phyloP scores from a whole-genome alignment of 2,797 vertebrate genomes.

The Pristis pectinata region DNA sequence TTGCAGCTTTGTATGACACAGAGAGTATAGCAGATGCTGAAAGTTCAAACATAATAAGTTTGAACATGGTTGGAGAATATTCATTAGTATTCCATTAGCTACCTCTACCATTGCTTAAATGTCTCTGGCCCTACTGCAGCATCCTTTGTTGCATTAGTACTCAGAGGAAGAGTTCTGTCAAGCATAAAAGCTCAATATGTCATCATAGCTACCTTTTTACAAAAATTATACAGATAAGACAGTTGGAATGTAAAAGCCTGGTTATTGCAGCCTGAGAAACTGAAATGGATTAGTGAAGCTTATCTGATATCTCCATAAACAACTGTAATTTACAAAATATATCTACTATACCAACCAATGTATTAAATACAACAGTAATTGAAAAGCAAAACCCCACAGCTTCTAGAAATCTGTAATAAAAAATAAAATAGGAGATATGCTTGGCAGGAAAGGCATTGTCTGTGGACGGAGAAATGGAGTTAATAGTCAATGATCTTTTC shows the following conservation, averaged over 20 bases:
- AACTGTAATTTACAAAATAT: background rate
- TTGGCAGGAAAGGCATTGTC: no score
- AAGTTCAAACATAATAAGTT: background rate
- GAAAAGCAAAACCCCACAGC: no score
- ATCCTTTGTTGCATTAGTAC: background rate
- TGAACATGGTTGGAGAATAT: background rate
- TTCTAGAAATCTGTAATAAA: no score
- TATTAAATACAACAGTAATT: background rate
- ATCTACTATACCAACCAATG: background rate
- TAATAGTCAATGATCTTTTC: no score
- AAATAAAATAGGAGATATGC: no score
- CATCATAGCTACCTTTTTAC: background rate
- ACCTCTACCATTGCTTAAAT: background rate
- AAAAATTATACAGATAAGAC: background rate
- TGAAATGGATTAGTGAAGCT: background rate
- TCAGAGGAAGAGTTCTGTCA: background rate
- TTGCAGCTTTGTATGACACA: background rate
- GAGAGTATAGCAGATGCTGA: background rate
- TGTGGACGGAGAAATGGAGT: no score
- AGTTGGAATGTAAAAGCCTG: background rate
- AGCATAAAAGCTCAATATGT: background rate
- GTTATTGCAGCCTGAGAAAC: background rate
- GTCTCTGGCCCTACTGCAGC: background rate
- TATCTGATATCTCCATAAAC: background rate
- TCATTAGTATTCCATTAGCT: background rate